A percentile compares a stretch with the other conserved stretches of the same genome.
phyloP scores from a whole-genome alignment of 2,888 invertebrate species.

The Idaea biselata region DNA sequence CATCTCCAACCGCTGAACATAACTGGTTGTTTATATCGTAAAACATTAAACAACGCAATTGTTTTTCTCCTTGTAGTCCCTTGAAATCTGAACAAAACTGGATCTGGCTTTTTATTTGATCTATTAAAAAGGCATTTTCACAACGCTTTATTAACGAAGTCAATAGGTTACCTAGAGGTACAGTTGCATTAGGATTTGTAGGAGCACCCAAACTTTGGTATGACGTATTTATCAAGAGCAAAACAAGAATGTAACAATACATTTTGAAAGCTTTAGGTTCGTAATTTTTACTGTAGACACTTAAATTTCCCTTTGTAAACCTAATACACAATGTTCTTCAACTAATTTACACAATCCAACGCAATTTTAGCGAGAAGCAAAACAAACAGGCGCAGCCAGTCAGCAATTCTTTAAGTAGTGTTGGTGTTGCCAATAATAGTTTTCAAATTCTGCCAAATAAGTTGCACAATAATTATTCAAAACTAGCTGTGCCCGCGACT shows the following conservation, averaged over 20 bases:
- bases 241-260: slow-evolving; percentile 51
- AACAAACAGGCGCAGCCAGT: not conserved
- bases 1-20: slow-evolving; percentile 42
- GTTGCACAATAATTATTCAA: too few relatives aligned
- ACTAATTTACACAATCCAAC: not conserved
- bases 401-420: slow-evolving; percentile 5
- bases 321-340: not conserved
- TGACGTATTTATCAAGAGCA: slow-evolving; percentile 53
- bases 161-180: slow-evolving; percentile 33
- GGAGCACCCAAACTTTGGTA: slow-evolving; percentile 55
- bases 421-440: not conserved
- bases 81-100: slow-evolving; percentile 44
- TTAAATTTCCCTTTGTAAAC: not conserved
- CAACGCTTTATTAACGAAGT: slow-evolving; percentile 46
- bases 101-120: slow-evolving; percentile 44
- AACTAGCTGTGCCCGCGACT: too few relatives aligned
- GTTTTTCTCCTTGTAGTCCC: slow-evolving; percentile 38
- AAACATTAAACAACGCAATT: slow-evolving; percentile 62
- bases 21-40: slow-evolving; percentile 65
- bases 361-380: not conserved
- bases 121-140: slow-evolving; percentile 47
- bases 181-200: slow-evolving; percentile 30
- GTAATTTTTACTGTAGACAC: not conserved
- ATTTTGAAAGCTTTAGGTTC: slow-evolving; percentile 35
- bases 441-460: too few relatives aligned